phyloP scores from a whole-genome alignment of 2,888 invertebrate species.

The Biston stratarius region DNA sequence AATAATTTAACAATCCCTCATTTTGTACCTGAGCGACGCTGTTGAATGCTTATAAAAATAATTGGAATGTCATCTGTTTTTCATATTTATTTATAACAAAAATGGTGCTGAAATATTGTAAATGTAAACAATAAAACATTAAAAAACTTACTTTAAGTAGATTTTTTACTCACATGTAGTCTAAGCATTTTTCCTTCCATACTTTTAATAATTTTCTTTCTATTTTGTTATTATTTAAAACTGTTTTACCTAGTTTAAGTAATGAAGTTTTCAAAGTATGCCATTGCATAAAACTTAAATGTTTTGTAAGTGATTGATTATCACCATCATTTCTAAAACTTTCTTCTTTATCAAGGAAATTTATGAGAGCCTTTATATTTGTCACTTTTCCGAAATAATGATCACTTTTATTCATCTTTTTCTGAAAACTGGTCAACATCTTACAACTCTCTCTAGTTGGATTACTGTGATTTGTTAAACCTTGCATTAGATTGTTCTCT shows the following conservation, averaged over 20 bases:
- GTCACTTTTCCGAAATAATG: constrained; percentile 65
- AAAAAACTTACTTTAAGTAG: constrained; percentile 9
- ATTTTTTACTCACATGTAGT: constrained; percentile 49
- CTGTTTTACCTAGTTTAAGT: constrained; percentile 58
- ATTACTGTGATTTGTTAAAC: constrained; percentile 54
- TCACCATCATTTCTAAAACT: constrained; percentile 64
- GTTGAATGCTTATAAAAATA: constrained; percentile 45
- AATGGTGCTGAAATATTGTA: constrained; percentile 72
- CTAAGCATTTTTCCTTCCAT: constrained; percentile 79
- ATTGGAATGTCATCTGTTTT: constrained; percentile 27
- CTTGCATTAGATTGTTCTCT: constrained; percentile 26
- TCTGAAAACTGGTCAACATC: constrained; percentile 45
- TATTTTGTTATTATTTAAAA: constrained; percentile 67
- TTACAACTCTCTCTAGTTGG: constrained; percentile 60
- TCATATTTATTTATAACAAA: constrained; percentile 57
- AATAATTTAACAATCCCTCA: constrained; percentile 1
- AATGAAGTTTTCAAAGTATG: constrained; percentile 76
- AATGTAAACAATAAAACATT: constrained; percentile 51
- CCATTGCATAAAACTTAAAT: constrained; percentile 86
- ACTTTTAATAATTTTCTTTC: constrained; percentile 71
- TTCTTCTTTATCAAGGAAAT: constrained; percentile 73
- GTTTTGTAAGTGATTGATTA: constrained; percentile 64
- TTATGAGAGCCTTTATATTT: constrained; percentile 58
- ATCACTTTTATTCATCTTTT: constrained; percentile 36
- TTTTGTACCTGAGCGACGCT: constrained; percentile 66